Evolutionary conservation across 2,113 vertebrate species (phyloP).

Genomic region (Thalassoma bifasciatum): DNA sequence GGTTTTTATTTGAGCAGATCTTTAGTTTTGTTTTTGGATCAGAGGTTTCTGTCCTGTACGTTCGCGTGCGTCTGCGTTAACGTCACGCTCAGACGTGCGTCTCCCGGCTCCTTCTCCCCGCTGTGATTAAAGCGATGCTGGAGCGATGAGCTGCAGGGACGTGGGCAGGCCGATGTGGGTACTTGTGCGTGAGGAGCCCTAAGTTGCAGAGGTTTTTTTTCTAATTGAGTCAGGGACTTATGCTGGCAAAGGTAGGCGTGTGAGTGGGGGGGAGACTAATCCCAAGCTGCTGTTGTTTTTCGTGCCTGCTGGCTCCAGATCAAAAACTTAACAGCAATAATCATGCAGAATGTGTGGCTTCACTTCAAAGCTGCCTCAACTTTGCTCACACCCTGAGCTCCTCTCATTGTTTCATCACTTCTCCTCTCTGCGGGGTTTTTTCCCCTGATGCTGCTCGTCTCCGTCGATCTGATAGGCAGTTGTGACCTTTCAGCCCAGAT

Average conservation of each 20-base stretch:
- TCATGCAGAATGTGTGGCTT: conserved; percentile 77
- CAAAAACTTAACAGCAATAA: conserved; percentile 80
- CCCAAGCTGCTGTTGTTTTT: conserved; percentile 81
- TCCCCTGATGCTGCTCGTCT: neutral
- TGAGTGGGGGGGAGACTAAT: conserved; percentile 78
- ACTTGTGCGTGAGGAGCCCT: conserved; percentile 73
- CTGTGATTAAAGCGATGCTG: conserved; percentile 57
- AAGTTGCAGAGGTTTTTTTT: conserved; percentile 81
- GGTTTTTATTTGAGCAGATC: too few species aligned
- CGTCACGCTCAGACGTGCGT: too few species aligned
- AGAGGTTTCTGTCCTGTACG: too few species aligned
- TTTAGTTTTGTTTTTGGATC: too few species aligned
- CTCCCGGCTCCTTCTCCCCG: too few species aligned
- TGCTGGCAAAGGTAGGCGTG: conserved; percentile 78
- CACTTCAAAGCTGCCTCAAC: conserved; percentile 78
- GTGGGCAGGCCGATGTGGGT: conserved; percentile 74
- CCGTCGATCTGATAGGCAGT: conserved; percentile 43
- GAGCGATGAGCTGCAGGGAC: conserved; percentile 68
- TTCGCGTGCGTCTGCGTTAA: too few species aligned
- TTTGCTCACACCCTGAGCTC: conserved; percentile 69
- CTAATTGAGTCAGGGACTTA: conserved; percentile 83
- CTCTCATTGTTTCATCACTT: conserved; percentile 72
- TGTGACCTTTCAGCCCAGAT: conserved; percentile 52
- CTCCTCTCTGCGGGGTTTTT: conserved; percentile 23
- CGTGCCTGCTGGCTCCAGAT: conserved; percentile 80